These are phyloP conservation scores for Meliscaeva auricollis DNA, from an alignment of 2,888 invertebrate genomes.

Conservation along the genomic window DNA sequence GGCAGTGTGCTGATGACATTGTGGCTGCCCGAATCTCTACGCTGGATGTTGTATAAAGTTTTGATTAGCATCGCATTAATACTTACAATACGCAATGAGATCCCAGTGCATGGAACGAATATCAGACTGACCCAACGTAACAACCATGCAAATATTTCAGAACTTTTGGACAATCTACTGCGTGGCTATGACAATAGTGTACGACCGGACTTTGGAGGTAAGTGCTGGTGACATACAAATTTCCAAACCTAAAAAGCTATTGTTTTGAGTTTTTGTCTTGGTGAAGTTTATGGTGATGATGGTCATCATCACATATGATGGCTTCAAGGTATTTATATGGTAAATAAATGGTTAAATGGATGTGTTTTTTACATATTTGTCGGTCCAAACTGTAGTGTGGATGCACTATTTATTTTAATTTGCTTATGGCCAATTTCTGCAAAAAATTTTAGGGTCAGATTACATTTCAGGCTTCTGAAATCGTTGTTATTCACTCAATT, in stretches of 20 bases:
- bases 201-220: constrained; percentile 92
- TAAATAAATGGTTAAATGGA: background rate
- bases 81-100: constrained; percentile 79
- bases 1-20: constrained; percentile 66
- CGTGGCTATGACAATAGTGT: constrained; percentile 92
- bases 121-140: constrained; percentile 86
- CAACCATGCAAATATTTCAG: constrained; percentile 90
- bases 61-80: constrained; percentile 77
- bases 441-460: background rate
- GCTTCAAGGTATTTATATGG: constrained; percentile 14
- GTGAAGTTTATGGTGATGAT: background rate
- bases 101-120: constrained; percentile 77
- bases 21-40: constrained; percentile 68
- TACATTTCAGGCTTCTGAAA: no score
- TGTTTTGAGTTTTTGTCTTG: constrained; percentile 36
- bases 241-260: constrained; percentile 7
- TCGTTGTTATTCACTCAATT: no score
- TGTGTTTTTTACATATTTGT: background rate
- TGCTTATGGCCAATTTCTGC: background rate
- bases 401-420: background rate
- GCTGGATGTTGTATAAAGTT: constrained; percentile 77
- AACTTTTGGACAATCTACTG: constrained; percentile 89
- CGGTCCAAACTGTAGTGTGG: background rate
- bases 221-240: constrained; percentile 77
- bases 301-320: background rate